phyloP scores from a whole-genome alignment of 2,113 vertebrate species.

The Clinocottus analis region DNA sequence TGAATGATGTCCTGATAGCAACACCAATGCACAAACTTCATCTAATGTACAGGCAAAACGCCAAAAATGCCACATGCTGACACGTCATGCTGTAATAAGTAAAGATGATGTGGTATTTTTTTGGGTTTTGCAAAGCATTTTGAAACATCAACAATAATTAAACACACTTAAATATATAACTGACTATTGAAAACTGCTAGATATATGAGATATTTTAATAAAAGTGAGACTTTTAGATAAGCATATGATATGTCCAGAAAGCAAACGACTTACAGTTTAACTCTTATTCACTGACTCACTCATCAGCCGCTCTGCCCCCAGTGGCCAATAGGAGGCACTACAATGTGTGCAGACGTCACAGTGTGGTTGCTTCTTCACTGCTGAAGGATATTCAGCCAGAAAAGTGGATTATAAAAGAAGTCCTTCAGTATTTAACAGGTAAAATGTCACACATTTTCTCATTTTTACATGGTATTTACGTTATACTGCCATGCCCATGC shows the following conservation, averaged over 20 bases:
- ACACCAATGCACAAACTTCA: not conserved
- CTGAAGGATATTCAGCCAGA: not conserved
- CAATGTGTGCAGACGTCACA: not conserved
- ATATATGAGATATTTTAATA: not conserved
- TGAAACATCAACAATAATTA: conserved; percentile 1
- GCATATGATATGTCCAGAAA: not conserved
- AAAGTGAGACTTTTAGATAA: not conserved
- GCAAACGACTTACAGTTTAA: not conserved
- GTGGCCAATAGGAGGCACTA: not conserved
- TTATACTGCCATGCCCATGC: not conserved
- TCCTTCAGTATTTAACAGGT: not conserved
- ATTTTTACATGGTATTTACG: not conserved
- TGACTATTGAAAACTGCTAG: not conserved
- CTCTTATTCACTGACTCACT: not conserved
- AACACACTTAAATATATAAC: not conserved
- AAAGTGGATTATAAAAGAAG: not conserved
- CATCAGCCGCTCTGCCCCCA: not conserved
- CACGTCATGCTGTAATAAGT: not conserved
- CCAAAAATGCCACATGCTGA: not conserved
- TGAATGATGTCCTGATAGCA: conserved; percentile 25
- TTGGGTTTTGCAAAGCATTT: not conserved
- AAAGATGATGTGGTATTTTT: no score
- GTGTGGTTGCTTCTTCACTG: not conserved
- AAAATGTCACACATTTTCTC: not conserved
- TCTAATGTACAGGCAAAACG: not conserved